A percentile compares a stretch with the other conserved stretches of the same genome.
phyloP scores from a whole-genome alignment of 2,888 invertebrate species.

The Pristionchus maxplancki region DNA sequence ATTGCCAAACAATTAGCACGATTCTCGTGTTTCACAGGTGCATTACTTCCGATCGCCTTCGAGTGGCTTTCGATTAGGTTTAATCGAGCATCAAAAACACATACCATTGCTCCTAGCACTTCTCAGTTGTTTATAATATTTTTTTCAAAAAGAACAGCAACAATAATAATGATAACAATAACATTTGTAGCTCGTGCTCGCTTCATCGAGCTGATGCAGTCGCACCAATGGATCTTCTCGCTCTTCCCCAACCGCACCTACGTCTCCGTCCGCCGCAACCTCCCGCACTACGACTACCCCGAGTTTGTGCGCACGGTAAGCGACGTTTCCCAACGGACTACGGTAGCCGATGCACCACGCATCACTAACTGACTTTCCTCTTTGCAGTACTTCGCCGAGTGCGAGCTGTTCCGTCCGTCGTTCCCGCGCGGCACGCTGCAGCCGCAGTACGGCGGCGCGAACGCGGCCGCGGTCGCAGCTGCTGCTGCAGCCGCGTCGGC shows the following conservation, averaged over 20 bases:
- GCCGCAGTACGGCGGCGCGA: neutral
- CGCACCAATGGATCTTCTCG: constrained; percentile 76
- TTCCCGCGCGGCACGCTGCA: constrained; percentile 44
- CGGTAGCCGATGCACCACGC: neutral
- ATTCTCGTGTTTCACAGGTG: too few relatives aligned
- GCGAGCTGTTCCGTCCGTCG: constrained; percentile 53
- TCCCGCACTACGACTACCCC: constrained; percentile 75
- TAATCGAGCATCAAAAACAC: too few relatives aligned
- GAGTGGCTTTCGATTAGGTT: too few relatives aligned
- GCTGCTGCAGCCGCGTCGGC: neutral
- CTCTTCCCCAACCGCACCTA: constrained; percentile 76
- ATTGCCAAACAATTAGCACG: too few relatives aligned
- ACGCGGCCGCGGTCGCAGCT: neutral
- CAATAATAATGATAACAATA: neutral
- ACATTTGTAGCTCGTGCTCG: constrained; percentile 55
- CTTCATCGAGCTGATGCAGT: constrained; percentile 71
- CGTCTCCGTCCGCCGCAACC: constrained; percentile 75
- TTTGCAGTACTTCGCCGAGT: constrained; percentile 52
- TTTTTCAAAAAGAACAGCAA: too few relatives aligned
- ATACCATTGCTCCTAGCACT: too few relatives aligned
- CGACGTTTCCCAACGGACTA: neutral
- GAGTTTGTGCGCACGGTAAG: constrained; percentile 72
- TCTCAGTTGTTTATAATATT: too few relatives aligned
- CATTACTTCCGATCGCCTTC: too few relatives aligned
- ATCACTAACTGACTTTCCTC: neutral